These are phyloP conservation scores for Scytalopus superciliaris DNA, from an alignment of 2,113 vertebrate species.

Conservation along the genomic window DNA sequence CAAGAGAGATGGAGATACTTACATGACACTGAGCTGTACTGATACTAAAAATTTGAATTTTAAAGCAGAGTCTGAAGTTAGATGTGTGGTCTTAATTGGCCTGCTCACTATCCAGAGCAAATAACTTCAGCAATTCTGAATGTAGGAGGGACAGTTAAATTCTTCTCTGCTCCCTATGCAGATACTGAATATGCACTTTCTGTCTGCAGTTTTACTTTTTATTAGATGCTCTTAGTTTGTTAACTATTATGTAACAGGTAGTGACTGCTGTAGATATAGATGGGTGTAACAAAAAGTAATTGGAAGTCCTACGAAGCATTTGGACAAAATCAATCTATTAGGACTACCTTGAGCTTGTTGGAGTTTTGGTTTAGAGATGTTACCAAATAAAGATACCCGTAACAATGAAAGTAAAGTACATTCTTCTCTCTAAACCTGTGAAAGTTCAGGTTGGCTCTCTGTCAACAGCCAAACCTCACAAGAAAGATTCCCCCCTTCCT, in stretches of 20 bases:
- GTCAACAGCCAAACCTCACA: no score
- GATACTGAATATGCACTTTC: not conserved
- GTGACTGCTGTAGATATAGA: not conserved
- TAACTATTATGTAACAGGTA: not conserved
- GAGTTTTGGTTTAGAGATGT: not conserved
- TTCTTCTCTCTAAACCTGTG: not conserved
- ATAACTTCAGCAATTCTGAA: not conserved
- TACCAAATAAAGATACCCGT: not conserved
- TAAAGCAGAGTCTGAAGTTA: not conserved
- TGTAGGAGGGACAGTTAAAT: not conserved
- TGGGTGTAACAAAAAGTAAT: not conserved
- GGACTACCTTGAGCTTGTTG: not conserved
- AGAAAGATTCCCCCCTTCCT: no score
- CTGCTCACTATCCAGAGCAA: fast-evolving
- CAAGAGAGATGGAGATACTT: not conserved
- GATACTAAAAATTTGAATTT: not conserved
- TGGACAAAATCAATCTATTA: not conserved
- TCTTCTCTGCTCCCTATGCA: not conserved
- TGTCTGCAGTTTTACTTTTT: not conserved
- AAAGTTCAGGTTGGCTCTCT: no score
- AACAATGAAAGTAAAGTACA: not conserved
- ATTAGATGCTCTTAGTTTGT: not conserved
- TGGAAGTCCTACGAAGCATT: not conserved
- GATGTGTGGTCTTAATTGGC: not conserved
- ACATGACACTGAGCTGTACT: not conserved